These are phyloP conservation scores for Pemphigus obesinymphae DNA, from an alignment of 1,140 invertebrate species.

Conservation along the genomic window DNA sequence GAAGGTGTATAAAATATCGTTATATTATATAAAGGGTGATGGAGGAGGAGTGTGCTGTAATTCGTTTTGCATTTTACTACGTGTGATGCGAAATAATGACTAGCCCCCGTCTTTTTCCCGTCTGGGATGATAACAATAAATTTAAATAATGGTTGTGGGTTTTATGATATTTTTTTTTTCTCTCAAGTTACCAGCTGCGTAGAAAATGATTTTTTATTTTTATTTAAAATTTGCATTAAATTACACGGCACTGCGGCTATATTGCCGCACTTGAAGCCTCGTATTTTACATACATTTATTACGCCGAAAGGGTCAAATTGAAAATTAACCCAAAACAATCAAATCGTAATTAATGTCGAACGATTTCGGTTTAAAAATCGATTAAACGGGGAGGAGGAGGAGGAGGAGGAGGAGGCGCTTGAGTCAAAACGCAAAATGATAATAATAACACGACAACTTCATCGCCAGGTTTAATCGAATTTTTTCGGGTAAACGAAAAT, in stretches of 20 bases:
- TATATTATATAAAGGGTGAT: not conserved
- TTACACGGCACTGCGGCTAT: not conserved
- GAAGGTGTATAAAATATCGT: not conserved
- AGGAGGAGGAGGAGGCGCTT: no score
- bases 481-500: no score
- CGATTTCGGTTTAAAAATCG: slow-evolving; percentile 2
- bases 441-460: not conserved
- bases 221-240: slow-evolving; percentile 12
- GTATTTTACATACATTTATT: not conserved
- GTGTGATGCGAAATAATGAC: slow-evolving; percentile 40
- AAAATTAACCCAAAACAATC: slow-evolving; percentile 28
- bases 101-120: slow-evolving; percentile 18
- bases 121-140: slow-evolving; percentile 28
- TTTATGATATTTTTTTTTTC: slow-evolving; percentile 23
- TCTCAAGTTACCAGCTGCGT: slow-evolving; percentile 30
- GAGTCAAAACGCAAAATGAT: not conserved
- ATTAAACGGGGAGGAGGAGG: no score
- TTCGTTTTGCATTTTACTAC: slow-evolving; percentile 40
- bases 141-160: slow-evolving; percentile 35
- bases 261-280: not conserved
- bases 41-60: not conserved
- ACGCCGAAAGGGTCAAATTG: not conserved
- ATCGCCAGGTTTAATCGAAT: not conserved
- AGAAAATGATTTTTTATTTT: slow-evolving; percentile 20
- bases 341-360: slow-evolving; percentile 5